A percentile compares a stretch with the other conserved stretches of the same genome.
phyloP scores from a whole-genome alignment of 2,888 invertebrate species.

The Thereva nobilitata region DNA sequence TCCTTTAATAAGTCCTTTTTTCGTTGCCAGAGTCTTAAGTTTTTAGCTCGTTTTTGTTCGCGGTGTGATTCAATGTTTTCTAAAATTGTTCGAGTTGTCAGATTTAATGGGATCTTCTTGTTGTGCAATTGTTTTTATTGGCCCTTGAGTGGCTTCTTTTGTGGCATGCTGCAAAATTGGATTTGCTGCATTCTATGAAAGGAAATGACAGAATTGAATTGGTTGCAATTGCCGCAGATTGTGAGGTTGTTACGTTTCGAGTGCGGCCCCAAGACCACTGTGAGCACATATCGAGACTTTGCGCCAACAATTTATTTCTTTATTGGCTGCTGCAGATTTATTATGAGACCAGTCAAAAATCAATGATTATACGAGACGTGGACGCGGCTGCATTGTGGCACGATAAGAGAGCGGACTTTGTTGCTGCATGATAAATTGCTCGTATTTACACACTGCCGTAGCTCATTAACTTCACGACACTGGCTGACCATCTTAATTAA shows the following conservation, averaged over 20 bases:
- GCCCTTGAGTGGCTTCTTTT: slow-evolving; percentile 40
- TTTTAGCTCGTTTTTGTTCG: slow-evolving; percentile 34
- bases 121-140: slow-evolving; percentile 40
- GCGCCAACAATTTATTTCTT: slow-evolving; percentile 23
- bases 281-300: slow-evolving; percentile 5
- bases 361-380: too few species aligned
- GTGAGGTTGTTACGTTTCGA: slow-evolving; percentile 28
- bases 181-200: slow-evolving; percentile 40
- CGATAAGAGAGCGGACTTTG: neutral
- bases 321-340: slow-evolving; percentile 4
- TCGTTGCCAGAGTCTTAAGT: slow-evolving; percentile 20
- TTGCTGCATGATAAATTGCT: too few species aligned
- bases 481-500: slow-evolving; percentile 3
- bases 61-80: slow-evolving; percentile 42
- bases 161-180: slow-evolving; percentile 35
- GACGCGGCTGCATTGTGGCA: neutral
- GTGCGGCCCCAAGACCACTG: neutral
- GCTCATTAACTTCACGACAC: slow-evolving; percentile 10
- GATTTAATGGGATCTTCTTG: slow-evolving; percentile 43
- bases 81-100: slow-evolving; percentile 43
- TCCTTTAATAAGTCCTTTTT: slow-evolving; percentile 22
- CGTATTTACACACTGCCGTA: too few species aligned
- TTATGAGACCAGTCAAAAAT: neutral
- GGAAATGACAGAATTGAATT: slow-evolving; percentile 41
- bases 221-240: slow-evolving; percentile 32